Conservation (phyloP, 2,888 invertebrate species). For the Tridacna crocea region DNA sequence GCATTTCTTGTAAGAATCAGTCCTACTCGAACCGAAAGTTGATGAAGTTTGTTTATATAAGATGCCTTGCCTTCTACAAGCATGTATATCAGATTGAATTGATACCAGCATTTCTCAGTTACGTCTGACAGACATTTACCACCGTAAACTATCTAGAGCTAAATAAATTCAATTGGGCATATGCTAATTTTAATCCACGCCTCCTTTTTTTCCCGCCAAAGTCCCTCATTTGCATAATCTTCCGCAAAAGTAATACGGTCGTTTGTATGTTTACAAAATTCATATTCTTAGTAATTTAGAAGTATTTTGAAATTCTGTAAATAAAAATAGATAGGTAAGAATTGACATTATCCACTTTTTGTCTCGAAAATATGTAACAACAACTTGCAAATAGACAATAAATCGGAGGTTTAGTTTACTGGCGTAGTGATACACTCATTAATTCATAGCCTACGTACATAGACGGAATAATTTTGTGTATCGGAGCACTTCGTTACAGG, state of each 20-base stretch:
- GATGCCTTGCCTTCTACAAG: too few relatives aligned
- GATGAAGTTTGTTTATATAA: too few relatives aligned
- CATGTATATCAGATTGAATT: too few relatives aligned
- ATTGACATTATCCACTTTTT: too few relatives aligned
- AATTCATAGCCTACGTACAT: conserved; percentile 63
- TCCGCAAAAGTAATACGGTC: conserved; percentile 5
- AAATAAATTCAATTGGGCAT: conserved; percentile 6
- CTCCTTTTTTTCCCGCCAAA: conserved; percentile 53
- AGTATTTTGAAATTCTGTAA: too few relatives aligned
- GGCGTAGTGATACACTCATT: conserved; percentile 67
- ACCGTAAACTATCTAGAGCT: too few relatives aligned
- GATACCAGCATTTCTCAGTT: too few relatives aligned
- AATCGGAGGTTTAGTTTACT: not conserved
- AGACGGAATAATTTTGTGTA: conserved; percentile 36
- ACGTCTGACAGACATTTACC: too few relatives aligned
- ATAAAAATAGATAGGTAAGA: too few relatives aligned
- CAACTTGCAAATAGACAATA: not conserved
- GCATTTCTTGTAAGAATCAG: too few relatives aligned
- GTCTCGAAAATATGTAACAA: not conserved
- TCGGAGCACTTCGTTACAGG: conserved; percentile 49
- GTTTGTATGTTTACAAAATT: not conserved
- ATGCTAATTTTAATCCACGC: conserved; percentile 41
- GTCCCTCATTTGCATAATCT: conserved; percentile 17
- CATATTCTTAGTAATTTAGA: too few relatives aligned
- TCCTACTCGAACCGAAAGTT: too few relatives aligned